phyloP scores from a whole-genome alignment of 2,113 vertebrate species.

The Festucalex cinctus region DNA sequence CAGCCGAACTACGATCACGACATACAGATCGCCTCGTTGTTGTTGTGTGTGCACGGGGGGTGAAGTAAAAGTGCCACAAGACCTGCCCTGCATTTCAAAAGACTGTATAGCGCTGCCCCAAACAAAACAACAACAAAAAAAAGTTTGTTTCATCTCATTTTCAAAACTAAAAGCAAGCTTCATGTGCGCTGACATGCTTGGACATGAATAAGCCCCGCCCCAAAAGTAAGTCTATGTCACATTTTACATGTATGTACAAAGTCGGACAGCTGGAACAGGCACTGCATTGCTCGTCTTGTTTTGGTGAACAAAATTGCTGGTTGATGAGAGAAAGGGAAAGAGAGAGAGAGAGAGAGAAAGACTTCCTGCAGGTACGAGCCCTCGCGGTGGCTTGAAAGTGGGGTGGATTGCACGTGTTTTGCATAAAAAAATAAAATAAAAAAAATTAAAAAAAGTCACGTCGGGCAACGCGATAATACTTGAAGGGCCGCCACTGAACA shows the following conservation, averaged over 20 bases:
- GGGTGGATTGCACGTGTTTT: constrained; percentile 2
- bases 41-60: constrained; percentile 54
- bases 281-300: constrained; percentile 91
- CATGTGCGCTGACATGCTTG: constrained; percentile 78
- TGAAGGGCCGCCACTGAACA: constrained; percentile 38
- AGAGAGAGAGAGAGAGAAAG: background rate
- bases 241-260: constrained; percentile 97
- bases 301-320: constrained; percentile 93
- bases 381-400: constrained; percentile 14
- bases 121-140: constrained; percentile 27
- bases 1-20: constrained; percentile 69
- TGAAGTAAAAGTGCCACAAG: constrained; percentile 91
- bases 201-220: constrained; percentile 83
- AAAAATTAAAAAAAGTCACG: constrained; percentile 6
- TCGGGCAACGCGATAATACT: constrained; percentile 49
- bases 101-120: constrained; percentile 78
- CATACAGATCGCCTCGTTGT: constrained; percentile 64
- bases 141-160: constrained; percentile 81
- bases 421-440: constrained; percentile 10
- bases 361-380: constrained; percentile 70
- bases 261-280: constrained; percentile 98
- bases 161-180: constrained; percentile 66
- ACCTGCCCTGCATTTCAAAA: constrained; percentile 87
- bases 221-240: constrained; percentile 84
- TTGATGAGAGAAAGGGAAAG: constrained; percentile 65